These are phyloP conservation scores for Philaethria dido DNA, from an alignment of 2,888 invertebrate species.

Conservation along the genomic window DNA sequence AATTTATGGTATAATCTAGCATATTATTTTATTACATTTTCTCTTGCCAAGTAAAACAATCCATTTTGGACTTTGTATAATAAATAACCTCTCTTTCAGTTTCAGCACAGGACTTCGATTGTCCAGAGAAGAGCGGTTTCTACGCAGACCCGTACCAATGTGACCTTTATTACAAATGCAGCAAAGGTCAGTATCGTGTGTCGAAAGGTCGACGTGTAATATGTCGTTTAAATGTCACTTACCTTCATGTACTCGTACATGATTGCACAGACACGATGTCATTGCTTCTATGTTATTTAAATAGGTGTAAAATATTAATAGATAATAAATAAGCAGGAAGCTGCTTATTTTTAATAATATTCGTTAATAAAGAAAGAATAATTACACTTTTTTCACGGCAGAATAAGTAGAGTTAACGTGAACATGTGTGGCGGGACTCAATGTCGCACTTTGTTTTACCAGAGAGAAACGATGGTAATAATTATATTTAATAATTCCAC, in stretches of 20 bases:
- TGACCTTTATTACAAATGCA: slow-evolving; percentile 91
- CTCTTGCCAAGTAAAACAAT: no score
- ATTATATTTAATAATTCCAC: no score
- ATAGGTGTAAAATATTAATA: neutral
- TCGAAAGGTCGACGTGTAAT: slow-evolving; percentile 55
- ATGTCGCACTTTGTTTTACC: no score
- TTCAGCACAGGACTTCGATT: slow-evolving; percentile 85
- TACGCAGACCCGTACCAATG: slow-evolving; percentile 90
- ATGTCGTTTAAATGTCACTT: slow-evolving; percentile 49
- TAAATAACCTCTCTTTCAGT: slow-evolving; percentile 54
- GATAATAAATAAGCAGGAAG: neutral
- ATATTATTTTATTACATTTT: no score
- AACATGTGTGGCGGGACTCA: no score
- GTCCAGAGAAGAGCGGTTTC: slow-evolving; percentile 89
- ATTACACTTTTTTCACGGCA: no score
- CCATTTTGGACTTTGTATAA: no score
- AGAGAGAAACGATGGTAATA: no score
- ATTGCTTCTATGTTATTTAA: slow-evolving; percentile 27
- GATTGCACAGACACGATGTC: slow-evolving; percentile 32
- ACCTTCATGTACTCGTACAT: slow-evolving; percentile 43
- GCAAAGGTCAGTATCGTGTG: slow-evolving; percentile 80
- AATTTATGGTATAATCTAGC: no score
- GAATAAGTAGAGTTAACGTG: no score
- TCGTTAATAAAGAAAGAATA: no score
- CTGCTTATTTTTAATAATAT: no score